These are phyloP conservation scores for Antrozous pallidus DNA, from an alignment of 2,797 vertebrate species.

Conservation along the genomic window DNA sequence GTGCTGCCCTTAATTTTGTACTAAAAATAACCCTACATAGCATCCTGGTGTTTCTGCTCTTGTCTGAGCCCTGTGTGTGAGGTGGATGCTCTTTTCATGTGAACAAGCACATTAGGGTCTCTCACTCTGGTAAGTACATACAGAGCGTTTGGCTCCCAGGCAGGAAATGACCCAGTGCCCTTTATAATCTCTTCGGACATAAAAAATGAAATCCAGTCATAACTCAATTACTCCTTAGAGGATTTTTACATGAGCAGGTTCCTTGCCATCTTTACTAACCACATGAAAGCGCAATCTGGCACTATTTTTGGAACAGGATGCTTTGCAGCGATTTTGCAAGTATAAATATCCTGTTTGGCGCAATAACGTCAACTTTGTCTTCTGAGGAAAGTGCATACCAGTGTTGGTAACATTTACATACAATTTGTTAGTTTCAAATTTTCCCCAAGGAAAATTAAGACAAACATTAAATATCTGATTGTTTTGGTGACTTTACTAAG, in stretches of 20 bases:
- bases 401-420: not conserved
- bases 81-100: not conserved
- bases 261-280: not conserved
- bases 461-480: not conserved
- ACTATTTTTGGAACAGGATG: not conserved
- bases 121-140: not conserved
- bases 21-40: not conserved
- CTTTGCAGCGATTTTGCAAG: slow-evolving; percentile 19
- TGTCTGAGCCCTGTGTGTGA: not conserved
- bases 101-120: not conserved
- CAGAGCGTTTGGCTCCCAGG: not conserved
- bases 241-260: not conserved
- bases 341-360: not conserved
- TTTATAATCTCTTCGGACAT: not conserved
- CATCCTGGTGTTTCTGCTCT: not conserved
- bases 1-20: not conserved
- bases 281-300: not conserved
- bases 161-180: not conserved
- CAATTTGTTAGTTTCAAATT: not conserved
- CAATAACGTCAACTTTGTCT: not conserved
- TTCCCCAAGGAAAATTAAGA: slow-evolving; percentile 4
- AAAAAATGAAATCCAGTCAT: slow-evolving; percentile 2
- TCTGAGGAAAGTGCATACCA: not conserved
- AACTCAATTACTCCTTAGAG: not conserved
- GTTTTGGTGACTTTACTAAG: not conserved